Conservation (phyloP, 2,797 vertebrate genomes). For the Acanthurus lineatus region DNA sequence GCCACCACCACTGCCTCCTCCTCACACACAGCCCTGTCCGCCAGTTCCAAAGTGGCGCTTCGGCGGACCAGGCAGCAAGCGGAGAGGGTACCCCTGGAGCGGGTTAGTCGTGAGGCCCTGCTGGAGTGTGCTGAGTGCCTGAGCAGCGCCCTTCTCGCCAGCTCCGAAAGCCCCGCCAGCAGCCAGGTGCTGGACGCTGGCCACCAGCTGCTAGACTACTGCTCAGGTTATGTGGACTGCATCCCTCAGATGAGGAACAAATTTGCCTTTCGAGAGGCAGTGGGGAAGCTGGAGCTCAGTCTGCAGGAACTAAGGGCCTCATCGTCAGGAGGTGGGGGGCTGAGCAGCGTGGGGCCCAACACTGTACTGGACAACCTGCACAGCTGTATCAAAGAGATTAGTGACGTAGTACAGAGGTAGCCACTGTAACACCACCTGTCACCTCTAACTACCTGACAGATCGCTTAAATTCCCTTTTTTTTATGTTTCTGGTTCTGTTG, state of each 20-base stretch:
- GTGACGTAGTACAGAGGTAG: slow-evolving; percentile 99
- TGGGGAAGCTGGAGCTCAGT: slow-evolving; percentile 97
- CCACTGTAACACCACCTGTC: slow-evolving; percentile 77
- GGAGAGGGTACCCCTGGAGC: slow-evolving; percentile 92
- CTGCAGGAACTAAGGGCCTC: slow-evolving; percentile 98
- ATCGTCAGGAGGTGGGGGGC: slow-evolving; percentile 86
- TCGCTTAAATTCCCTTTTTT: slow-evolving; percentile 62
- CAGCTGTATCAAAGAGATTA: slow-evolving; percentile 98
- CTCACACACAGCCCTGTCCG: slow-evolving; percentile 65
- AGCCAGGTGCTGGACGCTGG: slow-evolving; percentile 97
- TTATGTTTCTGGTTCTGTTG: slow-evolving; percentile 63
- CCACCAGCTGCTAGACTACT: slow-evolving; percentile 97
- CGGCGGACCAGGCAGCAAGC: slow-evolving; percentile 92
- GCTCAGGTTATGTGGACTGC: slow-evolving; percentile 99
- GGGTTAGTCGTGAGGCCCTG: slow-evolving; percentile 95
- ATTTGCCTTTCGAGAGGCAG: slow-evolving; percentile 97
- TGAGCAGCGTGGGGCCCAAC: slow-evolving; percentile 84
- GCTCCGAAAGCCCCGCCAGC: slow-evolving; percentile 89
- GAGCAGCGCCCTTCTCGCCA: slow-evolving; percentile 88
- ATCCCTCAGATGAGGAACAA: slow-evolving; percentile 99
- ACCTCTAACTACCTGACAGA: slow-evolving; percentile 44
- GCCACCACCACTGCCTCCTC: slow-evolving; percentile 68
- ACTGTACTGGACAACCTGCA: slow-evolving; percentile 96
- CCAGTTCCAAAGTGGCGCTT: slow-evolving; percentile 89
- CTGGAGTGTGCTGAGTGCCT: slow-evolving; percentile 94